A percentile compares a stretch with the other conserved stretches of the same genome.
Conservation (phyloP, 2,113 vertebrate genomes). For the Rhinogobius similis region DNA sequence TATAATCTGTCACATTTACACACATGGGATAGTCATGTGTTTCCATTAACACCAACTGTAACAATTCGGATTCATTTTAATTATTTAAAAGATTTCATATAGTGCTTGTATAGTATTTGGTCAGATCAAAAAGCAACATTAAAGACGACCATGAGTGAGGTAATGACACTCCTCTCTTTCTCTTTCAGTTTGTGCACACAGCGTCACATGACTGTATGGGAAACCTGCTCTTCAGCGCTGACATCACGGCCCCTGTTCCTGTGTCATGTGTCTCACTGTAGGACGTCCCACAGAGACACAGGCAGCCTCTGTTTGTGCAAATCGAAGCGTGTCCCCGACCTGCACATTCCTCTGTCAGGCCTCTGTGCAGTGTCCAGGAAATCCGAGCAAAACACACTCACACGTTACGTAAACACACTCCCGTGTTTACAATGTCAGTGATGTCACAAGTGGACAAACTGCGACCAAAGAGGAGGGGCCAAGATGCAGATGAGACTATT, state of each 20-base stretch:
- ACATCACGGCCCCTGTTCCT: conserved; percentile 39
- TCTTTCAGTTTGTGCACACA: too few relatives aligned
- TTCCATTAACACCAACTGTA: too few relatives aligned
- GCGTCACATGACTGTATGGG: too few relatives aligned
- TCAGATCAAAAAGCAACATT: too few relatives aligned
- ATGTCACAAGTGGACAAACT: conserved; percentile 63
- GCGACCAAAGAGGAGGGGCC: conserved; percentile 41
- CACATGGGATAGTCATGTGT: too few relatives aligned
- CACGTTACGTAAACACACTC: conserved; percentile 77
- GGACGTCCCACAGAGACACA: conserved; percentile 61
- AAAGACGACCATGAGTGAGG: too few relatives aligned
- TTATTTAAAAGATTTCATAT: too few relatives aligned
- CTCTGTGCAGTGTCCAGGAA: conserved; percentile 77
- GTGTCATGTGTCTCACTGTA: conserved; percentile 37
- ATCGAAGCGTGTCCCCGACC: conserved; percentile 72
- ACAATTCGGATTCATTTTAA: too few relatives aligned
- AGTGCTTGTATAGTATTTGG: too few relatives aligned
- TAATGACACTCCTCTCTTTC: too few relatives aligned
- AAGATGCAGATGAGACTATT: not conserved
- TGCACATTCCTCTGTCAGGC: conserved; percentile 62
- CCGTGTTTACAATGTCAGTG: conserved; percentile 76
- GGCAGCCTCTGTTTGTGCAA: conserved; percentile 76
- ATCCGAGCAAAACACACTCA: conserved; percentile 75
- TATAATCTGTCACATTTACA: too few relatives aligned
- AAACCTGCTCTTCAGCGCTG: not conserved